Percentiles rank a stretch among this genome's conserved stretches.
Evolutionary conservation across 1,140 invertebrate genomes (phyloP).

Genomic region (Charaxes varanes): DNA sequence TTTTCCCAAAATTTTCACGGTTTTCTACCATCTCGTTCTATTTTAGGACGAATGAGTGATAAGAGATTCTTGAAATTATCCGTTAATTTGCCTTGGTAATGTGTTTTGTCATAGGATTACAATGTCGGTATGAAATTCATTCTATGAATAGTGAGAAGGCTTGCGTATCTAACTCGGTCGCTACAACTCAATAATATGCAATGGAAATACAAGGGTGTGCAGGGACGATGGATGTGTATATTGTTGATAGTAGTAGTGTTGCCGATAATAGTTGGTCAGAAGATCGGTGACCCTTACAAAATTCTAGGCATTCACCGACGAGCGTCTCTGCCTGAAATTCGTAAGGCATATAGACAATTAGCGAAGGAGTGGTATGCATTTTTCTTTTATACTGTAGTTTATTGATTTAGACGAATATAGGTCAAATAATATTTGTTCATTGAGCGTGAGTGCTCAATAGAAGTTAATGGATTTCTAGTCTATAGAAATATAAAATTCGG

Average conservation of each 20-base stretch:
- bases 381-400: slow-evolving; percentile 2
- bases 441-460: too few species aligned
- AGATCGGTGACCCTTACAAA: slow-evolving; percentile 88
- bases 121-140: slow-evolving; percentile 32
- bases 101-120: slow-evolving; percentile 30
- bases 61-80: slow-evolving; percentile 43
- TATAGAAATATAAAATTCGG: too few species aligned
- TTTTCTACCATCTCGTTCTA: slow-evolving; percentile 52
- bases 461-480: too few species aligned
- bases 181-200: slow-evolving; percentile 51
- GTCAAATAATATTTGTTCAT: background rate
- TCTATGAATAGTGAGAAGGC: slow-evolving; percentile 41
- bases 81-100: slow-evolving; percentile 25
- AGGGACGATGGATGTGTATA: slow-evolving; percentile 48
- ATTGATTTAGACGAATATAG: slow-evolving; percentile 7
- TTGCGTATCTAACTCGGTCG: slow-evolving; percentile 25
- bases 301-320: slow-evolving; percentile 85
- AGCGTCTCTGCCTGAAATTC: slow-evolving; percentile 86
- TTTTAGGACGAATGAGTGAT: slow-evolving; percentile 60
- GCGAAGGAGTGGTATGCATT: slow-evolving; percentile 89
- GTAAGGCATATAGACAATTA: slow-evolving; percentile 91
- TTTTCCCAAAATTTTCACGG: slow-evolving; percentile 40
- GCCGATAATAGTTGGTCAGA: slow-evolving; percentile 55
- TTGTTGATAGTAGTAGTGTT: slow-evolving; percentile 37
- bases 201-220: slow-evolving; percentile 57